These are phyloP conservation scores for Miltochrista miniata DNA, from an alignment of 2,888 invertebrate species.

Conservation along the genomic window DNA sequence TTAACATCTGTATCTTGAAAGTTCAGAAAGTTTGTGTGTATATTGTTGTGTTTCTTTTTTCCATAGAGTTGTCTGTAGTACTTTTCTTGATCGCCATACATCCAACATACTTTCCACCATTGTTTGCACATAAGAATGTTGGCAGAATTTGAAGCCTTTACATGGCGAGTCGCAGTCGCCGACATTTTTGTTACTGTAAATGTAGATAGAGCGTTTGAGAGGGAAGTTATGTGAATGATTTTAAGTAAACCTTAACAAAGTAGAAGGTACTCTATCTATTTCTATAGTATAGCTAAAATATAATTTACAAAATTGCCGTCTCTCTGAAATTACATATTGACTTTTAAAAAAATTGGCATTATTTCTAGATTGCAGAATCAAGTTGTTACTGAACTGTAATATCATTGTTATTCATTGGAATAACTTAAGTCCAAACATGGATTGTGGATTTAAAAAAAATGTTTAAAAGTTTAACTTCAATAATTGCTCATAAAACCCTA, in stretches of 20 bases:
- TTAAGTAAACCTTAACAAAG: constrained; percentile 9
- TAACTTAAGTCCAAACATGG: no score
- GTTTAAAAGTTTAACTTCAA: no score
- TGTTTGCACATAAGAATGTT: constrained; percentile 93
- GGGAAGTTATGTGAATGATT: constrained; percentile 28
- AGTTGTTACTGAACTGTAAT: no score
- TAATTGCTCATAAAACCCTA: no score
- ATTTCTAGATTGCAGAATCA: no score
- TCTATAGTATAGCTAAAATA: no score
- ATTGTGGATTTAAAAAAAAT: no score
- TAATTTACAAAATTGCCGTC: no score
- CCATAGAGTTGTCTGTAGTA: constrained; percentile 93
- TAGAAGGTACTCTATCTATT: no score
- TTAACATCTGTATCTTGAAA: constrained; percentile 65
- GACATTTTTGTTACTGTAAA: constrained; percentile 61
- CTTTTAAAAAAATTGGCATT: no score
- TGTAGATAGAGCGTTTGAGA: constrained; percentile 18
- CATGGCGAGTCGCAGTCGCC: constrained; percentile 77
- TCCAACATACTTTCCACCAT: constrained; percentile 96
- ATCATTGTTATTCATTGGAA: no score
- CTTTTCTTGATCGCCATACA: constrained; percentile 93
- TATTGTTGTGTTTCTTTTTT: constrained; percentile 74
- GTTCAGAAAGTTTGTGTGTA: constrained; percentile 62
- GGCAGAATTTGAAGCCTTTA: constrained; percentile 83
- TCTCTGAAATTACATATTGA: no score